Conservation (phyloP, 2,888 invertebrate species). For the Eupithecia inturbata region DNA sequence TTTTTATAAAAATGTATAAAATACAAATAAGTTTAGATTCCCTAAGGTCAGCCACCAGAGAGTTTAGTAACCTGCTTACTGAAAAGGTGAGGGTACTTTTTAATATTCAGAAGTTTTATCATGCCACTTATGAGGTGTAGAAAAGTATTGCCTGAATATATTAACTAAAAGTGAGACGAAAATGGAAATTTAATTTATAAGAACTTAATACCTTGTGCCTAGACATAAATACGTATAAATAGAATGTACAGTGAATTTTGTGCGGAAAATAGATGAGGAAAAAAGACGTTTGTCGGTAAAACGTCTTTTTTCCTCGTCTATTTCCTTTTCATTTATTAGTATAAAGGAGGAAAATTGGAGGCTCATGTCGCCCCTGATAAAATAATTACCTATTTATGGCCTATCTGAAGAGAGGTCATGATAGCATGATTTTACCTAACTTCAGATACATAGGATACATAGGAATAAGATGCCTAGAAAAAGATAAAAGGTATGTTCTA, state of each 20-base stretch:
- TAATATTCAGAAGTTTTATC: constrained; percentile 10
- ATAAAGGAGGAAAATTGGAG: too few species aligned
- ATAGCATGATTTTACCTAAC: too few species aligned
- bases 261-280: too few species aligned
- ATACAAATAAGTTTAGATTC: neutral
- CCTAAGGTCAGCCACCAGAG: neutral
- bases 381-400: too few species aligned
- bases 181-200: neutral
- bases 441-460: too few species aligned
- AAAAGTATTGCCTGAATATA: neutral
- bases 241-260: neutral
- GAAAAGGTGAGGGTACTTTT: neutral
- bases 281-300: too few species aligned
- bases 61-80: neutral
- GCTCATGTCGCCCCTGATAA: too few species aligned
- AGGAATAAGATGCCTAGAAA: too few species aligned
- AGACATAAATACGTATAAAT: neutral
- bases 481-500: too few species aligned
- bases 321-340: too few species aligned
- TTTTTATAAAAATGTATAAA: neutral
- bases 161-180: neutral
- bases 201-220: neutral
- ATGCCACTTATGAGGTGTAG: neutral
- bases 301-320: too few species aligned
- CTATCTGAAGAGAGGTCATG: too few species aligned